Evolutionary conservation across 2,113 vertebrate species (phyloP), one percentile per base, ranked within the genome.

Genomic region (Oreochromis aureus): DNA sequence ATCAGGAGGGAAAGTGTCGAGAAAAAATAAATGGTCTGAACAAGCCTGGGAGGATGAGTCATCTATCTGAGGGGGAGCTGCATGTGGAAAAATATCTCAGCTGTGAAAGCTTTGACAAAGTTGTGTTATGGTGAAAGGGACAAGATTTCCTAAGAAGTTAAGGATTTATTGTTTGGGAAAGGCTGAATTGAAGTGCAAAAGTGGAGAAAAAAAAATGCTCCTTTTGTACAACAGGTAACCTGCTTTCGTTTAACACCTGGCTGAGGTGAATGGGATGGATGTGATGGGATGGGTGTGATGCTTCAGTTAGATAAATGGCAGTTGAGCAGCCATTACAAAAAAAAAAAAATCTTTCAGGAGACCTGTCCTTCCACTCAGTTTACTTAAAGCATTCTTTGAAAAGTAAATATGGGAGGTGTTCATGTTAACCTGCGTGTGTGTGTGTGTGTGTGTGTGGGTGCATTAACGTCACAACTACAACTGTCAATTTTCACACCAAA

Each of bases 21-120:
- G 87, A 32, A 81, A 63, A 91, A 92, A 91, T 73, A 89, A 91
- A 91, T 86, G 84, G 59, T 55, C 80, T 73, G 73, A 82, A 39
- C 46, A 5, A 59, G 19, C 54, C 84, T 5, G 85, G 12, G 78
- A 84, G 83, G 82, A 53, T 24, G 89, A 93, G 56, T 91, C 92
- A 89, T 91, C 82, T 54, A 44, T 91, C 27, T 78, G 78, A 84
- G 81, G 80, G 56, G 19, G 88, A 80, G 58, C 46, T 24, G 55
- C 44, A 63, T 80, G 80, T 55, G 86, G 80, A 86, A 82, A 54
- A 82, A 54, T 11, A 84, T 48, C 51, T 79, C 19, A 13, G 48
- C 80, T 73, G 48, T 54, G 34, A 80, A 80, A 56, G 46, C 34
- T 58, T 85, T n/a, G 39, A 66, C 15, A 69, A 73, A 76, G 39